These are phyloP conservation scores for Heliangelus exortis DNA, from an alignment of 2,797 vertebrate genomes.

Conservation along the genomic window DNA sequence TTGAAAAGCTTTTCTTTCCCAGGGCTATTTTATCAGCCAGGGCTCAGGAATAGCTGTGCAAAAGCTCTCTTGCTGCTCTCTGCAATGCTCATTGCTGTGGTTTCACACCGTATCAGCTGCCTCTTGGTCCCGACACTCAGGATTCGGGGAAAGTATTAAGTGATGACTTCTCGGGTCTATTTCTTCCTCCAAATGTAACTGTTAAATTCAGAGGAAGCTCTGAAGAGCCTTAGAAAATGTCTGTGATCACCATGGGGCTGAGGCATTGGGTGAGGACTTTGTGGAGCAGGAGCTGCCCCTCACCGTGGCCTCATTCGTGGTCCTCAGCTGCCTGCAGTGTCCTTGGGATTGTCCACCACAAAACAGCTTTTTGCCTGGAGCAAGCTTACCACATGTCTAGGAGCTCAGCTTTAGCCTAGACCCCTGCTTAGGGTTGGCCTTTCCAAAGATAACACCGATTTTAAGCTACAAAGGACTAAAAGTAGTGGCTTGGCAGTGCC, in stretches of 20 bases:
- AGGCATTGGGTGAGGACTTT: background rate
- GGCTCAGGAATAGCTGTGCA: constrained; percentile 67
- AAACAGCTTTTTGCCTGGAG: background rate
- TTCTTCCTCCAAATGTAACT: background rate
- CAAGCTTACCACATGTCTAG: accelerated
- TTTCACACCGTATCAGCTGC: constrained; percentile 50
- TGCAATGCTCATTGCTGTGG: constrained; percentile 54
- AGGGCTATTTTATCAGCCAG: background rate
- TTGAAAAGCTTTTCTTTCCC: constrained; percentile 30
- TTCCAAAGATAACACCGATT: background rate
- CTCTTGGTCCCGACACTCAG: constrained; percentile 38
- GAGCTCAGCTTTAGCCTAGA: background rate
- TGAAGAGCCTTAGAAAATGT: constrained; percentile 29
- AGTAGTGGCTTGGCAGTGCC: background rate
- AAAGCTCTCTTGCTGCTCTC: constrained; percentile 46
- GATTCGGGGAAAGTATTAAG: constrained; percentile 66
- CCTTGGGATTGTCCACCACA: background rate
- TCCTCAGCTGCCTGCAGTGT: background rate
- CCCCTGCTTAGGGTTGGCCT: background rate
- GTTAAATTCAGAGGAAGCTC: constrained; percentile 47
- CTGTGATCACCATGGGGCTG: background rate
- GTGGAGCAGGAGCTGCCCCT: accelerated
- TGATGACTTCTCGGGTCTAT: constrained; percentile 23
- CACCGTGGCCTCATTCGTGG: accelerated
- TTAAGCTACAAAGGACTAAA: background rate